Conservation (phyloP, 2,888 invertebrate species). For the Cosmia trapezina region DNA sequence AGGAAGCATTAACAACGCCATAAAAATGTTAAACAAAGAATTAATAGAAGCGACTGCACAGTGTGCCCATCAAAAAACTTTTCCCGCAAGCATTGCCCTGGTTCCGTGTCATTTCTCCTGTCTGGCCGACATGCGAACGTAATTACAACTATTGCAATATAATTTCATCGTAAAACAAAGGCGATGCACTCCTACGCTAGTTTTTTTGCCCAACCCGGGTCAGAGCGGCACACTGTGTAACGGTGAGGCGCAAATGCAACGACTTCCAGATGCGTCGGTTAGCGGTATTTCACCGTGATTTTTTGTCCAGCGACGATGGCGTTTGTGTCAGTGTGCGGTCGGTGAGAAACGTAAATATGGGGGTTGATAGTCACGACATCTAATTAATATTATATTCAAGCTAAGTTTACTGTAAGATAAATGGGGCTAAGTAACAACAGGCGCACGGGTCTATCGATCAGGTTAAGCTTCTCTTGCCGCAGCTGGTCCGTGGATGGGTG, state of each 20-base stretch:
- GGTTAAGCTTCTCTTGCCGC: too few relatives aligned
- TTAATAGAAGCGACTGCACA: conserved; percentile 44
- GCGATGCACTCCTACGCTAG: conserved; percentile 78
- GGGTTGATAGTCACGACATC: conserved; percentile 31
- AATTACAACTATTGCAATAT: conserved; percentile 77
- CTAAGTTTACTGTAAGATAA: background rate
- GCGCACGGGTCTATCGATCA: too few relatives aligned
- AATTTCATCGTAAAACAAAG: conserved; percentile 78
- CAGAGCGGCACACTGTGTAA: conserved; percentile 76
- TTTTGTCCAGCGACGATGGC: conserved; percentile 78
- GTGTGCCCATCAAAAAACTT: conserved; percentile 58
- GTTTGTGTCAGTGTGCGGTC: conserved; percentile 71
- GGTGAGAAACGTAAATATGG: conserved; percentile 71
- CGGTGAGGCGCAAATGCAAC: conserved; percentile 85
- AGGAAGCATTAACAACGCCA: conserved; percentile 34
- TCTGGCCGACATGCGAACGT: conserved; percentile 74
- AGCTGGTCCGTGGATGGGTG: too few relatives aligned
- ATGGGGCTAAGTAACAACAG: too few relatives aligned
- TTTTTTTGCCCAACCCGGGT: conserved; percentile 79
- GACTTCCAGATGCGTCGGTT: conserved; percentile 87
- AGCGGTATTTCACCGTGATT: conserved; percentile 85
- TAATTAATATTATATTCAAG: conserved; percentile 10
- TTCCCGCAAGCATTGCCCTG: conserved; percentile 59
- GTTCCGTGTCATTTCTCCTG: conserved; percentile 77
- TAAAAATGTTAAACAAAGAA: conserved; percentile 46